Evolutionary conservation across 2,888 invertebrate species (phyloP).

Genomic region (Himalopsyche tibetana): DNA sequence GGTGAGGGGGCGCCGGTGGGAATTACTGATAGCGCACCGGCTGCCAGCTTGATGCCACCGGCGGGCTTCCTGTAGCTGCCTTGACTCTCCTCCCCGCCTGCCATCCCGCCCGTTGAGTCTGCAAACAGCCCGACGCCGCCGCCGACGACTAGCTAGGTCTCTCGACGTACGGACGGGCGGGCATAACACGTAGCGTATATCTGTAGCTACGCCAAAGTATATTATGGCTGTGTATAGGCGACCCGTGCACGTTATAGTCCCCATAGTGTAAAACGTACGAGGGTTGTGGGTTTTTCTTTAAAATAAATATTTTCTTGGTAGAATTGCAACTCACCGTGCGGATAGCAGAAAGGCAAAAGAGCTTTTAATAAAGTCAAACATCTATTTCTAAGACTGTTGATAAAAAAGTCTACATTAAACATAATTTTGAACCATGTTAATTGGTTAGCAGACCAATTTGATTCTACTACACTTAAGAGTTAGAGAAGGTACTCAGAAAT

Average conservation of each 20-base stretch:
- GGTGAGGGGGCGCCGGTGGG: conserved; percentile 59
- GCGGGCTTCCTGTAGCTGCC: conserved; percentile 59
- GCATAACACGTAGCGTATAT: conserved; percentile 2
- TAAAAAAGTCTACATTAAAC: too few relatives aligned
- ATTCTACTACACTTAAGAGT: too few relatives aligned
- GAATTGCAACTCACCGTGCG: neutral
- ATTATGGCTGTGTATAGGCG: conserved; percentile 4
- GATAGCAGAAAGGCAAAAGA: neutral
- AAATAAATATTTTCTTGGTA: conserved; percentile 8
- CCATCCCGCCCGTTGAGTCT: conserved; percentile 41
- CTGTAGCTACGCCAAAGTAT: conserved; percentile 20
- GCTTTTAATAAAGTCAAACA: neutral
- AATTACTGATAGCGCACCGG: conserved; percentile 60
- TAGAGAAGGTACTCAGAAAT: too few relatives aligned
- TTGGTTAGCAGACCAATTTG: too few relatives aligned
- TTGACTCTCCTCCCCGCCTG: conserved; percentile 49
- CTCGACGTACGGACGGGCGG: conserved; percentile 22
- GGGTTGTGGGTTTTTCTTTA: conserved; percentile 15
- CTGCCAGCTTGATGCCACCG: conserved; percentile 60
- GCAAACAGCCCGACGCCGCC: conserved; percentile 53
- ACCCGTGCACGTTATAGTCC: conserved; percentile 30
- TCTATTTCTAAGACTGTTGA: too few relatives aligned
- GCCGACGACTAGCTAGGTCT: conserved; percentile 24
- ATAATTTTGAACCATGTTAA: too few relatives aligned
- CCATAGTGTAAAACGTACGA: conserved; percentile 18